A percentile compares a stretch with the other conserved stretches of the same genome.
Conservation (phyloP, 2,888 invertebrate species). For the Aradus depressus region DNA sequence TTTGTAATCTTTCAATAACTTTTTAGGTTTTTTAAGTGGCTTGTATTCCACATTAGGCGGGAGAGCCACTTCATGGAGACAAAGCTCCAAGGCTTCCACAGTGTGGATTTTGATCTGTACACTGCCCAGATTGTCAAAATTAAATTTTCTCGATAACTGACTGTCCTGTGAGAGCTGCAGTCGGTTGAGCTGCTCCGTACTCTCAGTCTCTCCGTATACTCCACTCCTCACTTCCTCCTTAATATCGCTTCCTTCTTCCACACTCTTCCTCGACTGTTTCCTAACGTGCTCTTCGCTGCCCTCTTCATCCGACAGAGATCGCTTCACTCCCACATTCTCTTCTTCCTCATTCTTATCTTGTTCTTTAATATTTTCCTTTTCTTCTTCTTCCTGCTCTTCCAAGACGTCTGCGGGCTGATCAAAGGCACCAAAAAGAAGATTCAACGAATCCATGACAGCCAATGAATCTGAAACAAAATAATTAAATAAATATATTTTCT, state of each 20-base stretch:
- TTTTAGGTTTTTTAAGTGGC: constrained; percentile 43
- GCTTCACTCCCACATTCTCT: not conserved
- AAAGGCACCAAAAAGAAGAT: constrained; percentile 14
- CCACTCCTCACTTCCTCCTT: not conserved
- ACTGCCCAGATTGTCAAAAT: constrained; percentile 13
- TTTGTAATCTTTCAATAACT: constrained; percentile 82
- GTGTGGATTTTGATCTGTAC: constrained; percentile 41
- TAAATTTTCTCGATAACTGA: not conserved
- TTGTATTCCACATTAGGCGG: constrained; percentile 77
- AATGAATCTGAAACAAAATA: constrained; percentile 6
- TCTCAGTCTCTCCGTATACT: not conserved
- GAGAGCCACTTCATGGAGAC: constrained; percentile 91
- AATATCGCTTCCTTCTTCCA: not conserved
- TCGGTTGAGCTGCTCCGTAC: too few relatives aligned
- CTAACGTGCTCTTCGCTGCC: not conserved
- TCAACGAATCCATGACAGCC: constrained; percentile 11
- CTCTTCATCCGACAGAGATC: not conserved
- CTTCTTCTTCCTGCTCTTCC: not conserved
- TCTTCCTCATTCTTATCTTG: not conserved
- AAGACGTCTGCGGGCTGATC: constrained; percentile 1
- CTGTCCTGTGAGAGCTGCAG: too few relatives aligned
- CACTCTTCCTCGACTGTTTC: not conserved
- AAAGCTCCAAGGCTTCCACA: constrained; percentile 81
- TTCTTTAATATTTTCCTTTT: too few relatives aligned
- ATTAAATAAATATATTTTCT: not conserved